phyloP scores from a whole-genome alignment of 2,888 invertebrate genomes.

The Stenodema calcarata region DNA sequence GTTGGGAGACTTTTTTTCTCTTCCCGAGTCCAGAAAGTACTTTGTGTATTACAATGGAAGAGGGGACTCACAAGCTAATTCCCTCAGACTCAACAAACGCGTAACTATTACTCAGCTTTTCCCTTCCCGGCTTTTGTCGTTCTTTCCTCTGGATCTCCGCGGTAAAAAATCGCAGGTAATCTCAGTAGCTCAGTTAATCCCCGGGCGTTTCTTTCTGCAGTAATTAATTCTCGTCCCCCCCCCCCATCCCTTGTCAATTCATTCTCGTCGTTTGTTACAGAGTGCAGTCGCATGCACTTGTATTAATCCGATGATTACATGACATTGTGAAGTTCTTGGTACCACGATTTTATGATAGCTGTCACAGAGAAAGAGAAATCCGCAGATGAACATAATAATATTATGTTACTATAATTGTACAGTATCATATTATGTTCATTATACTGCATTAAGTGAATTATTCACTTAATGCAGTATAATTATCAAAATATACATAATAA shows the following conservation, averaged over 20 bases:
- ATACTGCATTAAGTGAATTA: too few species aligned
- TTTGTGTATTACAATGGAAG: too few species aligned
- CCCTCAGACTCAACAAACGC: conserved; percentile 17
- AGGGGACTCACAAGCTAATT: not conserved
- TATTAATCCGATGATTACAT: not conserved
- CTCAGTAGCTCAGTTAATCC: conserved; percentile 27
- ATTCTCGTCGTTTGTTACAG: not conserved
- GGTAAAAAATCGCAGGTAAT: conserved; percentile 47
- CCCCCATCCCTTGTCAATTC: not conserved
- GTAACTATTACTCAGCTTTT: conserved; percentile 31
- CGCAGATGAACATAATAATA: too few species aligned
- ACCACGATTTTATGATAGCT: not conserved
- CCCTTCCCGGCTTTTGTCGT: conserved; percentile 13
- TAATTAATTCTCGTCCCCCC: conserved; percentile 27
- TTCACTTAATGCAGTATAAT: too few species aligned
- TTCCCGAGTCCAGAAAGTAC: not conserved
- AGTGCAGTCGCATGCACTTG: not conserved
- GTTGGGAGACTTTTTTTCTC: too few species aligned
- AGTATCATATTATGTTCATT: too few species aligned
- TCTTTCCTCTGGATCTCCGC: not conserved
- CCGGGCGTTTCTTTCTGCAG: not conserved
- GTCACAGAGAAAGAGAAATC: too few species aligned
- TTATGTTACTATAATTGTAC: too few species aligned
- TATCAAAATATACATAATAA: too few species aligned
- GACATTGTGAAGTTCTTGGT: not conserved